Evolutionary conservation across 2,113 vertebrate genomes (phyloP), one percentile per base, ranked within the genome.

Genomic region (Zapus hudsonius): DNA sequence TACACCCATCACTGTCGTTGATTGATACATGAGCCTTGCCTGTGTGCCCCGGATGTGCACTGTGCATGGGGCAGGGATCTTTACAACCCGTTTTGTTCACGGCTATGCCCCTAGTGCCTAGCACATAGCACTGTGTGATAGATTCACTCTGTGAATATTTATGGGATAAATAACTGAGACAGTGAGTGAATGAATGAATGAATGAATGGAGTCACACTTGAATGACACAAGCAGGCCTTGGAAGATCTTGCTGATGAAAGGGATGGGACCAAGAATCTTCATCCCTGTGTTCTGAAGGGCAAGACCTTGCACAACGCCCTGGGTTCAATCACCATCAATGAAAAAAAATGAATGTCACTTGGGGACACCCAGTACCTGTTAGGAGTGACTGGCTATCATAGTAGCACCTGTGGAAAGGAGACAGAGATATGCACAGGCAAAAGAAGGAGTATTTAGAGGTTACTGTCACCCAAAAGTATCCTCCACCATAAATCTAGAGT

Each of bases 11-110:
- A n/a, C 74, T 38, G 38, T 33, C 0, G 20, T 44, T 36, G 3
- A 52, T 0, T 3, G 9, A 4, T 15, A 29, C 19, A 0, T 17
- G 61, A 19, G 52, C 4, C 12, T 42, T 1, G 1, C 55, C 36
- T 57, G 25, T 31, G 23, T 36, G 8, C 17, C 4, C 8, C 9
- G 5, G 67, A 20, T 2, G 7, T 1, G 0, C 0, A 0, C 27
- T 22, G 22, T 22, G 7, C 7, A 8, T 0, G 5, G 44, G 63
- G 20, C 33, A 52, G 16, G 31, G 25, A 6, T n/a, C 47, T 66
- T 27, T 7, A 31, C 16, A 1, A 16, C 11, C 87, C 52, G 8
- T 29, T 52, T 29, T n/a, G 81, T 22, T 42, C 55, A 33, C 5
- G 0, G 84, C 72, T 40, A 3, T 57, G 7, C 66, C 19, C 52